Conservation (phyloP, 2,113 vertebrate species). For the Semnornis frantzii region DNA sequence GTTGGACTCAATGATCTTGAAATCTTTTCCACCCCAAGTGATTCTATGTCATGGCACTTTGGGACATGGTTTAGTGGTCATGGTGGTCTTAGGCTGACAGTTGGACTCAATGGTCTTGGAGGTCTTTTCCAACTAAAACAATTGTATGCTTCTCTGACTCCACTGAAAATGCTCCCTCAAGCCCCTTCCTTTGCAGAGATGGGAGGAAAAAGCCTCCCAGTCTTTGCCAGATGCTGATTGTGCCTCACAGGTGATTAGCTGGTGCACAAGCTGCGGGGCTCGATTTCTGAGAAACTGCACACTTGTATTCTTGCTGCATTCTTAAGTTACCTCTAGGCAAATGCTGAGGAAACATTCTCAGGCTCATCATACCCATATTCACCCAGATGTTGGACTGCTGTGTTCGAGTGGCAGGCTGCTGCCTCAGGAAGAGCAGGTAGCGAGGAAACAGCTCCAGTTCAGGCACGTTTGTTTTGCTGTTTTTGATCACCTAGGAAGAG, state of each 20-base stretch:
- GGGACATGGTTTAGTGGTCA: too few relatives aligned
- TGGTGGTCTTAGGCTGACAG: too few relatives aligned
- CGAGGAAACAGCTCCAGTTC: constrained; percentile 95
- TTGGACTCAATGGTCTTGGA: too few relatives aligned
- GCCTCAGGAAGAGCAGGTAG: constrained; percentile 94
- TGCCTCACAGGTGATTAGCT: constrained; percentile 13
- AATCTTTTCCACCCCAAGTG: too few relatives aligned
- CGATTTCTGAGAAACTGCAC: constrained; percentile 47
- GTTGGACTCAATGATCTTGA: too few relatives aligned
- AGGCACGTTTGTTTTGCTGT: constrained; percentile 80
- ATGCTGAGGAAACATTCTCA: constrained; percentile 96
- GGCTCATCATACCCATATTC: constrained; percentile 99
- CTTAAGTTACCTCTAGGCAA: constrained; percentile 98
- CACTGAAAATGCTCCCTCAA: background rate
- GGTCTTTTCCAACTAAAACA: too few relatives aligned
- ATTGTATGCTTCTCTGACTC: background rate
- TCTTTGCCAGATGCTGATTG: background rate
- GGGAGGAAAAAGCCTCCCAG: constrained; percentile 43
- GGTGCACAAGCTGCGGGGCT: constrained; percentile 28
- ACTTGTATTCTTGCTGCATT: constrained; percentile 92
- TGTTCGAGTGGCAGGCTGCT: constrained; percentile 91
- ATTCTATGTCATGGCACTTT: too few relatives aligned
- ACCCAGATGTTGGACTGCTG: constrained; percentile 99
- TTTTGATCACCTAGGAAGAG: constrained; percentile 87
- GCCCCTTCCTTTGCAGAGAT: background rate